phyloP scores from a whole-genome alignment of 2,888 invertebrate genomes.

The Aspidiotus destructor region DNA sequence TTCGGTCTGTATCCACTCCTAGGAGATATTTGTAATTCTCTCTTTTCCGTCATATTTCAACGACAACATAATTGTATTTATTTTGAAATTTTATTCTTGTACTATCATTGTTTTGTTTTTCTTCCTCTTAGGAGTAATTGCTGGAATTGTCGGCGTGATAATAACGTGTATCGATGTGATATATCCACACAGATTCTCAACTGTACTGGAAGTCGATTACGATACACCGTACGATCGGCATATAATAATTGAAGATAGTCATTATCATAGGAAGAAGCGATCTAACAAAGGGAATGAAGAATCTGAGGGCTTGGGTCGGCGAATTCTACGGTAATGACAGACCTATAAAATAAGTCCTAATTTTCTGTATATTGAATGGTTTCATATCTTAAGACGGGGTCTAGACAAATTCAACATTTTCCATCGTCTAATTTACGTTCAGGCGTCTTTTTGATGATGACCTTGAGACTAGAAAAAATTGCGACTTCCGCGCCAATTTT shows the following conservation, averaged over 20 bases:
- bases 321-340: constrained; percentile 45
- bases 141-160: constrained; percentile 65
- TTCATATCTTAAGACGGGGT: no score
- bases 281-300: constrained; percentile 51
- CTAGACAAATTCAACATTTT: no score
- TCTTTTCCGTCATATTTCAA: no score
- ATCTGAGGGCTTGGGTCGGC: constrained; percentile 51
- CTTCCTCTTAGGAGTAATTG: constrained; percentile 56
- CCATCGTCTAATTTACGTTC: no score
- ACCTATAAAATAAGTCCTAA: no score
- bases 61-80: no score
- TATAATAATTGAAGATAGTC: constrained; percentile 80
- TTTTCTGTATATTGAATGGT: no score
- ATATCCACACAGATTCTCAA: constrained; percentile 84
- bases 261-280: constrained; percentile 55
- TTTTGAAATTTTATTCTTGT: not conserved
- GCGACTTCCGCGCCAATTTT: no score
- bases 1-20: no score
- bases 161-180: constrained; percentile 75
- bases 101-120: not conserved
- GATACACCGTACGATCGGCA: constrained; percentile 89
- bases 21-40: no score
- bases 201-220: constrained; percentile 76
- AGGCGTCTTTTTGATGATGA: no score
- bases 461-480: no score